Evolutionary conservation across 2,888 invertebrate genomes (phyloP), one percentile per base, ranked within the genome.

Genomic region (Ochropleura leucogaster): DNA sequence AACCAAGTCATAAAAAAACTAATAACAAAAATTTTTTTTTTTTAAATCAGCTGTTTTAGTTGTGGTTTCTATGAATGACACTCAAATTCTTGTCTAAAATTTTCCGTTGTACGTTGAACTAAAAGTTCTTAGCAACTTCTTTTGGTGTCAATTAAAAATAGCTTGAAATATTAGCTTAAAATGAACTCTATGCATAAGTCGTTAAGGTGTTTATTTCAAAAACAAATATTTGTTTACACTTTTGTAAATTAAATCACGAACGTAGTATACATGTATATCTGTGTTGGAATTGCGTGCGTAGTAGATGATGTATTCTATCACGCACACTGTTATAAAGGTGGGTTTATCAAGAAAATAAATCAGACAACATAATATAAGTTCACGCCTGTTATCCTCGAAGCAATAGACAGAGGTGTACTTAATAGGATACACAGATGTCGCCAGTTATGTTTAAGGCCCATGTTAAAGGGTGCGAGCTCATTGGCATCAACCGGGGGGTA

Each of bases 221-320:
- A 60, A 44, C 42, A 60, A 42, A 60, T 60, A 10, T n/a, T 12
- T 62, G 60, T 62, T 62, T n/a, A 62, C 44, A 44, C 12, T 7
- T n/a, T 44, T n/a, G 44, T 62, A 60, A 62, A 62, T 44, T 12
- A 7, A 62, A 62, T 44, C 62, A 44, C n/a, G n/a, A 62, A 62
- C n/a, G n/a, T 9, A n/a, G n/a, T n/a, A 44, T 62, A 62, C 0
- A 12, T 8, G 55, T 47, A 57, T 8, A 30, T 55, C 18, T 46
- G 57, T 18, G 51, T 63, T 12, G 40, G 49, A 51, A 20, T 53
- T 49, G 68, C 74, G 68, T 74, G 73, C 6, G 57, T 44, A 53
- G 8, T 62, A 44, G n/a, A 7, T 62, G 60, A 53, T 59, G 20
- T 59, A 12, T 18, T 53, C 20, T 18, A 18, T 44, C 78, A 71